Evolutionary conservation across 2,113 vertebrate species (phyloP).

Genomic region (Pseudois nayaur): DNA sequence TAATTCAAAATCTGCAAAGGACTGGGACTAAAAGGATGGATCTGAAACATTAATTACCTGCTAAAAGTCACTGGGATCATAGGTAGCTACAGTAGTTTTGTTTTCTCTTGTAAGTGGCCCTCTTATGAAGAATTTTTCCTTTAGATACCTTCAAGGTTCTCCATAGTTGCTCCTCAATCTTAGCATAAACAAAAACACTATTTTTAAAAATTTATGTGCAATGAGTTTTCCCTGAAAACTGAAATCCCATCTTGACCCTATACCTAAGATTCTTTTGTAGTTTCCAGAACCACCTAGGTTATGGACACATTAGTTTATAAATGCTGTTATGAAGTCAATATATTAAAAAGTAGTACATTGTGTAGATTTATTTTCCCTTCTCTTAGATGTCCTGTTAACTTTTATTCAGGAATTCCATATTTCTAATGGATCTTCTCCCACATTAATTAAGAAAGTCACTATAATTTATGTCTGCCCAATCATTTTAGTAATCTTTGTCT

Average conservation of each 20-base stretch:
- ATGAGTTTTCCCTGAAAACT: background rate
- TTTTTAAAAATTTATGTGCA: background rate
- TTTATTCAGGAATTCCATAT: background rate
- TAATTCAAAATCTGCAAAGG: constrained; percentile 1
- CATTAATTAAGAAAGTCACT: background rate
- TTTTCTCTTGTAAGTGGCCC: background rate
- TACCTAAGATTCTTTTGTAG: background rate
- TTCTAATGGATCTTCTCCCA: background rate
- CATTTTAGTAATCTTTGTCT: background rate
- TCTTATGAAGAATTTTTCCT: background rate
- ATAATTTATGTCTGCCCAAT: background rate
- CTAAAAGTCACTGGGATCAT: background rate
- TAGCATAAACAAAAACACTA: background rate
- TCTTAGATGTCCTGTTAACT: background rate
- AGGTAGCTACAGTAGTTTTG: background rate
- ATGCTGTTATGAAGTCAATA: background rate
- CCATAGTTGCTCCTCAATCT: background rate
- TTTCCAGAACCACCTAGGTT: background rate
- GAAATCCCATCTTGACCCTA: background rate
- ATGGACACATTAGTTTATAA: background rate
- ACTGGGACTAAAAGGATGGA: background rate
- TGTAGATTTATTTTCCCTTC: background rate
- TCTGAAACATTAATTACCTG: background rate
- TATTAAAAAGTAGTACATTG: background rate
- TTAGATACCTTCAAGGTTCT: background rate